Base-by-base conservation (phyloP, 2,888 invertebrate genomes). In the Orchesella flavescens region DNA sequence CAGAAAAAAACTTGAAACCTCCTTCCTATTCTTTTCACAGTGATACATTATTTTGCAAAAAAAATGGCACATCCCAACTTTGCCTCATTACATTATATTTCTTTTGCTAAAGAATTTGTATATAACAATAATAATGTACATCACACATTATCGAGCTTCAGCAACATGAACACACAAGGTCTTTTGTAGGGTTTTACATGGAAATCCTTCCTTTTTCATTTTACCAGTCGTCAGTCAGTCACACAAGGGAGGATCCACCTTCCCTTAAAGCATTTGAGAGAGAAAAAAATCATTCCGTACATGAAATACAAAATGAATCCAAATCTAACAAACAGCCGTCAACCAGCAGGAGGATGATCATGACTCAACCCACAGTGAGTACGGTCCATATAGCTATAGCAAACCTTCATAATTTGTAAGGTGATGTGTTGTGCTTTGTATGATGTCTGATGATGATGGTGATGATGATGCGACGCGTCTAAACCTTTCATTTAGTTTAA, bases 61-160 rank as follows among this genome's bases (percentile, higher is more conserved):
- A 71, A 71, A 71, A 57, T 17, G 21, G 21, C 19, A 19, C 57
- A 15, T 17, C 53, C 53, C 53, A 15, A 53, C 53, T 2, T 10
- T 2, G 3, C 2, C 15, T 53, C n/a, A n/a, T 53, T 53, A 17
- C 53, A 15, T 53, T 53, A 17, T 10, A 15, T 43, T 43, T 65
- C 24, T 4, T 17, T 34, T 61, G 34, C 76, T 76, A 76, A 76
- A 66, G 76, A 76, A 76, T 68, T 76, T 76, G 76, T 76, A 75
- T 46, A 49, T 66, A 66, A 12, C 59, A 19, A 68, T 74, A 74
- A 74, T 74, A 74, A 74, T 63, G 46, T 19, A 17, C 59, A 59
- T 57, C 57, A 57, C 5, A 12, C n/a, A n/a, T n/a, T n/a, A n/a
- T n/a, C 34, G 7, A 34, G 34, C 7, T 34, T 34, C 3, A 34